Conservation (phyloP, 2,888 invertebrate genomes). For the Pristionchus maxplancki region DNA sequence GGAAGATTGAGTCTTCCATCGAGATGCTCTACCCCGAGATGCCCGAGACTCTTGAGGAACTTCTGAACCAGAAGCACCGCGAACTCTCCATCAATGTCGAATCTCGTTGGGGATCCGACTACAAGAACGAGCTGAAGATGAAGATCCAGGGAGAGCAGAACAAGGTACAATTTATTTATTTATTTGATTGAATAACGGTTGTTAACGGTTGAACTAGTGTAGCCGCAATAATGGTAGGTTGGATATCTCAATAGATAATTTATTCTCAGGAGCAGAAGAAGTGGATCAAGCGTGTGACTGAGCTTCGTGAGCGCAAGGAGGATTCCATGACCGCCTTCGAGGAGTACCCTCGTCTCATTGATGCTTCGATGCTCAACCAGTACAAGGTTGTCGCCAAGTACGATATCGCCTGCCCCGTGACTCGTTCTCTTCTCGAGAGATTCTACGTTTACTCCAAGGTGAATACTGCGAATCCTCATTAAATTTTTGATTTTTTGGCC, state of each 20-base stretch:
- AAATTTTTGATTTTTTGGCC: too few relatives aligned
- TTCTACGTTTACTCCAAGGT: slow-evolving; percentile 52
- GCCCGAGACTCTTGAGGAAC: slow-evolving; percentile 57
- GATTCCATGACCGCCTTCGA: slow-evolving; percentile 42
- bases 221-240: neutral
- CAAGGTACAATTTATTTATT: slow-evolving; percentile 39
- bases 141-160: slow-evolving; percentile 50
- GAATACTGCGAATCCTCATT: too few relatives aligned
- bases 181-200: neutral
- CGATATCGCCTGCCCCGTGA: slow-evolving; percentile 55
- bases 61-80: slow-evolving; percentile 61
- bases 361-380: slow-evolving; percentile 63
- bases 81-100: slow-evolving; percentile 54
- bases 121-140: slow-evolving; percentile 48
- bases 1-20: slow-evolving; percentile 2
- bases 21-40: slow-evolving; percentile 60
- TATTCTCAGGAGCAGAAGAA: slow-evolving; percentile 58
- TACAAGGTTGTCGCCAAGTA: slow-evolving; percentile 61
- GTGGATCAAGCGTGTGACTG: slow-evolving; percentile 59
- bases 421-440: slow-evolving; percentile 53
- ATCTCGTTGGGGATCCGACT: slow-evolving; percentile 36
- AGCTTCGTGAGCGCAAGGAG: slow-evolving; percentile 54
- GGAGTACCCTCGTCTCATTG: slow-evolving; percentile 60
- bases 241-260: too few relatives aligned
- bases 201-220: neutral